phyloP scores from a whole-genome alignment of 2,888 invertebrate species.

The Galerucella pusilla region DNA sequence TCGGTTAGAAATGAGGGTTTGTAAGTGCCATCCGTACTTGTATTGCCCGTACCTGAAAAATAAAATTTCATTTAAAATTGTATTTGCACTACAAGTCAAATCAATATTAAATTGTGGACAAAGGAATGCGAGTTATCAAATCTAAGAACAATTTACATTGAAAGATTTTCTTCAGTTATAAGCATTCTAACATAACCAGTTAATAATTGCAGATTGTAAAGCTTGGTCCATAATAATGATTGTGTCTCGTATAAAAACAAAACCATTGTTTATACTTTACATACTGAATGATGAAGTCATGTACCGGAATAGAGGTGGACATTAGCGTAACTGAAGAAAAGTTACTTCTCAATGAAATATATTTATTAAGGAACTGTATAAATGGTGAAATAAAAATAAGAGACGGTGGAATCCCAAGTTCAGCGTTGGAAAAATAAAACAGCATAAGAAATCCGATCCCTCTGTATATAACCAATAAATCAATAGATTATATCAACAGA shows the following conservation, averaged over 20 bases:
- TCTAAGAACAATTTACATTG: slow-evolving; percentile 6
- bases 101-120: not conserved
- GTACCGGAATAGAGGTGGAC: slow-evolving; percentile 45
- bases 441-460: too few relatives aligned
- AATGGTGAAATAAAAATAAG: not conserved
- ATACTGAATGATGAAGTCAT: slow-evolving; percentile 52
- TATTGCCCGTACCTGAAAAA: slow-evolving; percentile 89
- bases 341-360: not conserved
- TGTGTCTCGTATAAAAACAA: slow-evolving; percentile 32
- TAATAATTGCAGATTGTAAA: slow-evolving; percentile 20
- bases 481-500: too few relatives aligned
- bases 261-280: slow-evolving; percentile 46
- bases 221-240: slow-evolving; percentile 29
- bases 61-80: slow-evolving; percentile 15
- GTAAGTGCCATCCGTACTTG: slow-evolving; percentile 95
- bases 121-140: slow-evolving; percentile 16
- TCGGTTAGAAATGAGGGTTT: slow-evolving; percentile 99
- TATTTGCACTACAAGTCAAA: too few relatives aligned
- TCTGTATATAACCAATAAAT: too few relatives aligned
- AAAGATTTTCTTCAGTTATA: slow-evolving; percentile 22
- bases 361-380: not conserved
- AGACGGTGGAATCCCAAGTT: too few relatives aligned
- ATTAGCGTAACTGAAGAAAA: slow-evolving; percentile 1
- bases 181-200: slow-evolving; percentile 19
- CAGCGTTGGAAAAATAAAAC: too few relatives aligned